Base-by-base conservation (phyloP, 1,140 invertebrate species). In the Papilio glaucus region DNA sequence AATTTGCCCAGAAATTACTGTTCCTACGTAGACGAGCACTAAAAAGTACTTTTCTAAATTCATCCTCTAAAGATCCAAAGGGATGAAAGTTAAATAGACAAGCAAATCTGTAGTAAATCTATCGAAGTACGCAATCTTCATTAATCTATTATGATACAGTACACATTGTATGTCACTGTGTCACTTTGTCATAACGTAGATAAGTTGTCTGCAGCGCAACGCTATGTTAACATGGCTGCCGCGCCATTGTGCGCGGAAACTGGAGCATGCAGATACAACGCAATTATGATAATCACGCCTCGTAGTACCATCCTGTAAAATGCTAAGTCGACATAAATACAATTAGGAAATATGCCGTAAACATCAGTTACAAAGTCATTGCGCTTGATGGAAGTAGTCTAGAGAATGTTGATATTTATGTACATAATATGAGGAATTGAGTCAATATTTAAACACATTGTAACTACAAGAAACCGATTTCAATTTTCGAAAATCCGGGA, bases 281-380 rank as follows among this genome's bases (percentile, higher is more conserved):
- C 73, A 79, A 81, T 79, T 85, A 84, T 85, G 82, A 57, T 86
- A 85, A 86, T 82, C 42, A 68, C 18, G 24, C 42, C 24, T n/a
- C 33, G 67, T 13, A 29, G 61, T 62, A 37, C n/a, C 26, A 69
- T 69, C 67, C 67, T 49, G n/a, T 18, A 15, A 45, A 53, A 53
- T 69, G 29, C 6, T 29, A 49, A 49, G 41, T n/a, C 41, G 65
- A 68, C 41, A 13, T 33, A 69, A 33, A 69, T 39, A 4, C 9
- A 41, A 63, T 39, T 63, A 61, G 24, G 57, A 33, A 61, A 61
- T n/a, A 42, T 42, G 39, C 9, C 10, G 49, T 53, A 53, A 24
- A 13, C 49, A 53, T 53, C 2, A 3, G 6, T 33, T 3, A 33
- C 29, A 6, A 33, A 33, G 6, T 33, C 29, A 33, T 2, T 33